Base-by-base conservation (phyloP, 2,888 invertebrate species). In the Pemphredon lugubris region DNA sequence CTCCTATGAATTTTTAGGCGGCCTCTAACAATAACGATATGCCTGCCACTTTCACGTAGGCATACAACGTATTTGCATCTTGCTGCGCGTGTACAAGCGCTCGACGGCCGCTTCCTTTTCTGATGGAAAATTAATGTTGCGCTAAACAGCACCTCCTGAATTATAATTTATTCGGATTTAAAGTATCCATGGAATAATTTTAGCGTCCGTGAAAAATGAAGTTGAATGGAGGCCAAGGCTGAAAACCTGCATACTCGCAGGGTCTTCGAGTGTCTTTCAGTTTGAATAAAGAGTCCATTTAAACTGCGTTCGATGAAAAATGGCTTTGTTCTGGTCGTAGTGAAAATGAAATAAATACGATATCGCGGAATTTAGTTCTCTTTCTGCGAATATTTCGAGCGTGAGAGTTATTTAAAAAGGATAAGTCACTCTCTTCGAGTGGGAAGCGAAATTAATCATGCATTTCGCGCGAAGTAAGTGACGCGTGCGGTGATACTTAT, bases 1-100 rank as follows among this genome's bases (percentile, higher is more conserved):
- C 81, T 75, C 77, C 77, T 54, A 32, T 61, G 59, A 73, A 77
- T 68, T 79, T 84, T 84, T 79, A 80, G 82, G 51, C 39, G 60
- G n/a, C 44, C 18, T 20, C 30, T 54, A 58, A 71, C 26, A 9
- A 21, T 50, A 57, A 37, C 47, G 51, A 47, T 37, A 14, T 42
- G 21, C 7, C 20, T n/a, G 20, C 20, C 20, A 20, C n/a, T 14
- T 42, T 37, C 6, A 16, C 39, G 16, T 39, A 11, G 16, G 39
- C 7, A 16, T 13, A 23, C 20, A n/a, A n/a, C n/a, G n/a, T n/a
- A n/a, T 42, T 16, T 16, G n/a, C 16, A 30, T 45, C 9, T n/a
- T n/a, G 44, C 6, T 13, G 9, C 32, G 9, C n/a, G 47, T 20
- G 14, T 58, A 13, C 13, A 51, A 34, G 11, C 23, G 23, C 20